Percentiles rank a stretch among this genome's conserved stretches.
Evolutionary conservation across 2,888 invertebrate genomes (phyloP).

Genomic region (Tipula helvola): DNA sequence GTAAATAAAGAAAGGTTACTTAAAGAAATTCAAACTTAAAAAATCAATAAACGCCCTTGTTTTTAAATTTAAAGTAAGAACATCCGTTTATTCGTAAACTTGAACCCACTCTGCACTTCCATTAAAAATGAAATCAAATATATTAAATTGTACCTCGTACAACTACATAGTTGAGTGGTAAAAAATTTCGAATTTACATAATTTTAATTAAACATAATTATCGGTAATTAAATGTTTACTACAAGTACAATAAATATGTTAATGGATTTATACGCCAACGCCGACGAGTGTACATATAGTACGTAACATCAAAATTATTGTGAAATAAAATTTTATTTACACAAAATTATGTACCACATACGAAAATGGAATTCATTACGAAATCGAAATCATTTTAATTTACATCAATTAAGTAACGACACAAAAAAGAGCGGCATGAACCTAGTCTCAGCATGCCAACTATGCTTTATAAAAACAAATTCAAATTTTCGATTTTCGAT

Average conservation of each 20-base stretch:
- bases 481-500: too few species aligned
- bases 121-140: not conserved
- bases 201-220: not conserved
- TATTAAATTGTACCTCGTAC: not conserved
- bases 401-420: not conserved
- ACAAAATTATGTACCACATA: not conserved
- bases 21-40: not conserved
- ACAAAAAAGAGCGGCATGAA: not conserved
- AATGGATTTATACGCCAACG: not conserved
- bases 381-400: not conserved
- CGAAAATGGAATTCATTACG: not conserved
- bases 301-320: not conserved
- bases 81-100: not conserved
- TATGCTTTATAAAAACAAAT: not conserved
- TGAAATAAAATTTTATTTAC: not conserved
- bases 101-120: not conserved
- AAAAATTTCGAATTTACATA: not conserved
- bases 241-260: not conserved
- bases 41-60: not conserved
- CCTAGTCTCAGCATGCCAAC: not conserved
- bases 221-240: not conserved
- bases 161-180: not conserved
- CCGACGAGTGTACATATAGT: not conserved
- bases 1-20: not conserved
- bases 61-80: not conserved